Conservation (phyloP, 2,888 invertebrate genomes). For the Dicranocentrus wangi region DNA sequence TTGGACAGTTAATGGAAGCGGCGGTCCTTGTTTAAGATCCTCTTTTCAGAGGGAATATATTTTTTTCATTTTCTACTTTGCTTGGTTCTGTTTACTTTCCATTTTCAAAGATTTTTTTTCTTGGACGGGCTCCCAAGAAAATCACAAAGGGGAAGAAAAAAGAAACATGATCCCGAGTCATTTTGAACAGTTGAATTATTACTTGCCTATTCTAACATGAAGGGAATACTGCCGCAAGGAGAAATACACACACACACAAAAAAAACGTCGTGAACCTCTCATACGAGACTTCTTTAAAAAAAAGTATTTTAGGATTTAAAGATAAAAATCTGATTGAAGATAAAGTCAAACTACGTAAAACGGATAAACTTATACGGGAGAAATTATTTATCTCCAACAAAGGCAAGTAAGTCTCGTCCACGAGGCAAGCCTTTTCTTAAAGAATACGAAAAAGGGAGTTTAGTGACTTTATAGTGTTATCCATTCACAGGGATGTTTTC, state of each 20-base stretch:
- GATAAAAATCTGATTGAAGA: conserved; percentile 38
- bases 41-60: not conserved
- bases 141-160: conserved; percentile 19
- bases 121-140: not conserved
- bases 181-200: conserved; percentile 38
- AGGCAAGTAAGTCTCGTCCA: not conserved
- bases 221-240: not conserved
- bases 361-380: not conserved
- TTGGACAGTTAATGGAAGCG: not conserved
- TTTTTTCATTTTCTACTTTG: conserved; percentile 36
- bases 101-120: conserved; percentile 31
- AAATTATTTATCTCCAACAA: not conserved
- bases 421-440: no score
- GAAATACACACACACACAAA: not conserved
- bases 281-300: not conserved
- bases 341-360: conserved; percentile 3
- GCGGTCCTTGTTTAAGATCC: not conserved
- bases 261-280: no score
- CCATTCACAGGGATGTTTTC: not conserved
- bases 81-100: conserved; percentile 39
- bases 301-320: conserved; percentile 24
- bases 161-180: conserved; percentile 7
- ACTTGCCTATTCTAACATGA: conserved; percentile 25
- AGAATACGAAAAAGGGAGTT: not conserved
- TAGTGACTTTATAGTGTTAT: no score